Evolutionary conservation across 2,888 invertebrate genomes (phyloP).

Genomic region (Drosophila anomalata): DNA sequence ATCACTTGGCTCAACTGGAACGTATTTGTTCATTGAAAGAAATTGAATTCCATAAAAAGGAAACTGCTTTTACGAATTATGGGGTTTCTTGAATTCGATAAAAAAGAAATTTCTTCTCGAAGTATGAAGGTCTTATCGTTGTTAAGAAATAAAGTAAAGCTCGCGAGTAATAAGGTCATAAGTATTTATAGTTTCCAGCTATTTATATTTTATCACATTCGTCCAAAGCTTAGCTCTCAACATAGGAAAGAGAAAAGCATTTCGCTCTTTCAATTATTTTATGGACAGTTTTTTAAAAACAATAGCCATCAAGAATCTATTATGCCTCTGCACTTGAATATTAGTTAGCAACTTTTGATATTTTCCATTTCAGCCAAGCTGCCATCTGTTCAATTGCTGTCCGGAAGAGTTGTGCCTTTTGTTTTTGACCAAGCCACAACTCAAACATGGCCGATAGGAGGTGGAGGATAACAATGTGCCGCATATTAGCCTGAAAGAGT

Average conservation of each 20-base stretch:
- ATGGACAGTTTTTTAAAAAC: background rate
- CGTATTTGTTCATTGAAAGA: background rate
- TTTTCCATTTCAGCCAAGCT: background rate
- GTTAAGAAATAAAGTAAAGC: no score
- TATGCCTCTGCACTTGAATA: background rate
- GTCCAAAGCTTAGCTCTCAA: background rate
- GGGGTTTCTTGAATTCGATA: background rate
- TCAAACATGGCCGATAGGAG: constrained; percentile 51
- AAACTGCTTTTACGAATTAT: background rate
- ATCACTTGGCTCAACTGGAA: background rate
- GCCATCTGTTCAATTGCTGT: constrained; percentile 7
- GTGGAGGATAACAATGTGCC: constrained; percentile 48
- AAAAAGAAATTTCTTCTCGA: background rate
- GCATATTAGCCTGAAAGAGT: constrained; percentile 35
- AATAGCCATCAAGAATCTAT: background rate
- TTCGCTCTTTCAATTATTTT: background rate
- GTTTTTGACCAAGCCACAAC: constrained; percentile 50
- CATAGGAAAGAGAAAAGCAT: background rate
- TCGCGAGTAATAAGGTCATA: background rate
- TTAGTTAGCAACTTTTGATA: background rate
- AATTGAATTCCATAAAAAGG: background rate
- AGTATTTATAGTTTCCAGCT: background rate
- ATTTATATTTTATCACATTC: background rate
- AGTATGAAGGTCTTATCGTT: background rate
- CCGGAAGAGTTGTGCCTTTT: constrained; percentile 12